phyloP scores from a whole-genome alignment of 1,140 invertebrate species.

The Campoletis sonorensis region DNA sequence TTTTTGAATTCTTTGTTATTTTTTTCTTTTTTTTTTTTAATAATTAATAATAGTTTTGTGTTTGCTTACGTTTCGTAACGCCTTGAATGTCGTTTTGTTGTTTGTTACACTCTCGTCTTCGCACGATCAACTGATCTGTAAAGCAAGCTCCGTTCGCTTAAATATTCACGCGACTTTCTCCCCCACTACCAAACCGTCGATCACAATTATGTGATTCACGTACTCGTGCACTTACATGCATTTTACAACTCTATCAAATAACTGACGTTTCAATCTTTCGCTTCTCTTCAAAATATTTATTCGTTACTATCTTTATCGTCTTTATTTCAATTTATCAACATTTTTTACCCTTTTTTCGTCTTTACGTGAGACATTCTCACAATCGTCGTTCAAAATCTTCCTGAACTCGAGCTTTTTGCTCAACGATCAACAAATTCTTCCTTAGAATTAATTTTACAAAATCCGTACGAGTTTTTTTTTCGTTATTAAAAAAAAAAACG shows the following conservation, averaged over 20 bases:
- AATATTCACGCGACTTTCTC: not conserved
- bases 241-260: not conserved
- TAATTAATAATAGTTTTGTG: no score
- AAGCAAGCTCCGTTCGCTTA: not conserved
- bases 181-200: not conserved
- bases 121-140: not conserved
- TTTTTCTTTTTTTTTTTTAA: not conserved
- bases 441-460: no score
- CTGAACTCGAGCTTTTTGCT: no score
- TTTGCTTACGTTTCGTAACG: not conserved
- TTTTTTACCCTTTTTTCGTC: not conserved
- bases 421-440: no score
- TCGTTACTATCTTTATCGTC: no score
- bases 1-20: no score
- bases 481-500: no score
- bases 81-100: not conserved
- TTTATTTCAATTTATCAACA: no score
- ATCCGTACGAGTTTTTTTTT: no score
- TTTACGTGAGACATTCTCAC: not conserved
- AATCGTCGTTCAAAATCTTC: not conserved
- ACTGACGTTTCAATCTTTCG: not conserved
- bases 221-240: not conserved
- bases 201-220: not conserved
- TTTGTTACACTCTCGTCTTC: slow-evolving; percentile 4
- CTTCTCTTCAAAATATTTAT: no score